These are phyloP conservation scores for Echinarachnius parma DNA, from an alignment of 53 echinoderm and acorn worm species.

Conservation along the genomic window DNA sequence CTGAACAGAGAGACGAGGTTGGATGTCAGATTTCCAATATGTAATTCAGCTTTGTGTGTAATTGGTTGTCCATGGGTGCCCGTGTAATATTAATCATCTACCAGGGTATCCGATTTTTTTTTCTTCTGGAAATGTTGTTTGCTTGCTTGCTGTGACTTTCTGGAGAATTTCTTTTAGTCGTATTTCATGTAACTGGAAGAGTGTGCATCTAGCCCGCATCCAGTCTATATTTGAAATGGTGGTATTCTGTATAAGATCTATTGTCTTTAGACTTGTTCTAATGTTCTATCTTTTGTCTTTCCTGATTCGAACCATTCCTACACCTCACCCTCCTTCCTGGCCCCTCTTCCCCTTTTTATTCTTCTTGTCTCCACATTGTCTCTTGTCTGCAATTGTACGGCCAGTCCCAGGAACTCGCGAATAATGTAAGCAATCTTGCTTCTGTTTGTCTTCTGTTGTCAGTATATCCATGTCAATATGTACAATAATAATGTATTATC, in stretches of 20 bases:
- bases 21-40: conserved; percentile 18
- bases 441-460: conserved; percentile 31
- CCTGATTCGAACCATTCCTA: conserved; percentile 28
- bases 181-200: too few relatives aligned
- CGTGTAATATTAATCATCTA: conserved; percentile 15
- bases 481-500: not conserved
- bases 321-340: conserved; percentile 4
- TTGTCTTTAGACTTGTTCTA: conserved; percentile 41
- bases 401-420: conserved; percentile 44
- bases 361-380: conserved; percentile 37
- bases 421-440: conserved; percentile 42
- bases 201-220: conserved; percentile 7
- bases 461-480: not conserved
- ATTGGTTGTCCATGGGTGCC: conserved; percentile 5
- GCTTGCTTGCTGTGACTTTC: conserved; percentile 17
- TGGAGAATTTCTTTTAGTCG: too few relatives aligned
- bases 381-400: conserved; percentile 47
- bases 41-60: conserved; percentile 11
- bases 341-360: conserved; percentile 13
- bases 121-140: too few relatives aligned
- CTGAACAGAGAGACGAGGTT: conserved; percentile 8
- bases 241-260: not conserved
- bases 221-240: too few relatives aligned
- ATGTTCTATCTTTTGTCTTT: conserved; percentile 24
- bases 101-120: too few relatives aligned